Base-by-base conservation (phyloP, 2,113 vertebrate genomes). In the Pollachius pollachius region DNA sequence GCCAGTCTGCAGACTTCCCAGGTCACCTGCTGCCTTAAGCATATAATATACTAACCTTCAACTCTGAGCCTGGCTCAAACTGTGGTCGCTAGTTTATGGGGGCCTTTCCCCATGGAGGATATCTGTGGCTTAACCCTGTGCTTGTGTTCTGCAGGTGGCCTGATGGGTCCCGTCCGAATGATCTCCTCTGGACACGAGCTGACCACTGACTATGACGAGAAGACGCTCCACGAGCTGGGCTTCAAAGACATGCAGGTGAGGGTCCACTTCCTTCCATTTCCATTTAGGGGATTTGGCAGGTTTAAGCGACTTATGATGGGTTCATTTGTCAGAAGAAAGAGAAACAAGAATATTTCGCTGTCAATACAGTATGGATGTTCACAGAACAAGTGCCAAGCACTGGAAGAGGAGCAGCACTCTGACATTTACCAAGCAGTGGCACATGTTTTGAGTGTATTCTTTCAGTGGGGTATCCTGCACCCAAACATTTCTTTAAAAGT, bases 231-330 rank as follows among this genome's bases (percentile, higher is more conserved):
- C 48, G 96, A 98, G 73, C 83, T 99, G 81, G 97, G 97, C 18
- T 99, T 99, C 87, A 99, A 99, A 84, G 97, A 99, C 88, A 98
- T 99, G 97, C 97, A 99, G 97, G 97, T 96, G 92, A 72, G 70
- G 9, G 11, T 12, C 48, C 25, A 34, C 12, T 1, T 37, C 11
- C 23, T 57, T 16, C 54, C 8, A 37, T 2, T 13, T 64, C 61
- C 25, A 16, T 59, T 59, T n/a, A 17, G n/a, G 15, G 15, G n/a
- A 23, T 23, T 23, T 23, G 23, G 23, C 23, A 23, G 23, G 23
- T 23, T 23, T 23, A 23, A 23, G 23, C 23, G 23, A 23, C 23
- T 23, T 23, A 1, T 23, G 23, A 23, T 23, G 23, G 23, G 23
- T 23, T 23, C 23, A 23, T 23, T 23, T 23, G 23, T 23, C 23